These are phyloP conservation scores for Porphyrio hochstetteri DNA, from an alignment of 2,113 vertebrate species.

Conservation along the genomic window DNA sequence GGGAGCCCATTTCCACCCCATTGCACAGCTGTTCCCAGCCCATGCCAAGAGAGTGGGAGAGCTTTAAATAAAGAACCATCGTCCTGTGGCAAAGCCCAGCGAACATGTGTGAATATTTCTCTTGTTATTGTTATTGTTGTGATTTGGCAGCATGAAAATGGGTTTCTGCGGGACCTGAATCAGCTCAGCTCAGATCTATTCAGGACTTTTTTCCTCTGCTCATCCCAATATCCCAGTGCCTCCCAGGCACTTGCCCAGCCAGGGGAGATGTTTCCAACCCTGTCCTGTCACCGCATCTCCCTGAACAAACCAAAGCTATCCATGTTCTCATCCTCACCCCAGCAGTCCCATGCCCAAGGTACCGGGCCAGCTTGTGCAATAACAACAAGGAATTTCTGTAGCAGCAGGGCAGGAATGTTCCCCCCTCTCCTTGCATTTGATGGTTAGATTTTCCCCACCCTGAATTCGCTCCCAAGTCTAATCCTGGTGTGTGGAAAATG, in stretches of 20 bases:
- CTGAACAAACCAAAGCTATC: background rate
- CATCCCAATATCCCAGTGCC: background rate
- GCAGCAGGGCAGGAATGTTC: background rate
- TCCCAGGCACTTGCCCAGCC: background rate
- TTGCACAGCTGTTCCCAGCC: background rate
- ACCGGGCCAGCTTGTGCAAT: background rate
- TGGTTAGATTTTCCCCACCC: background rate
- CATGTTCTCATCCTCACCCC: background rate
- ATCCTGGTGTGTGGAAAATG: background rate
- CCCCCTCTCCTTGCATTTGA: background rate
- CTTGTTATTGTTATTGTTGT: background rate
- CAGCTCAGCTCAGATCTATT: background rate
- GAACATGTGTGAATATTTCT: background rate
- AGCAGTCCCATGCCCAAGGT: background rate
- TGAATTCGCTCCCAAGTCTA: background rate
- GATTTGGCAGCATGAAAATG: background rate
- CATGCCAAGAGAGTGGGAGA: background rate
- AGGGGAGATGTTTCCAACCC: background rate
- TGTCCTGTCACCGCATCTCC: background rate
- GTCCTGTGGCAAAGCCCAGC: background rate
- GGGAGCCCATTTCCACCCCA: background rate
- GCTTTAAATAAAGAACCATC: slow-evolving; percentile 14
- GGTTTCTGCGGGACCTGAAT: background rate
- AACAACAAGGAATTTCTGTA: background rate
- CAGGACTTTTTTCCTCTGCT: background rate